phyloP scores from a whole-genome alignment of 2,797 vertebrate species.

The Paramormyrops hopkinsi region DNA sequence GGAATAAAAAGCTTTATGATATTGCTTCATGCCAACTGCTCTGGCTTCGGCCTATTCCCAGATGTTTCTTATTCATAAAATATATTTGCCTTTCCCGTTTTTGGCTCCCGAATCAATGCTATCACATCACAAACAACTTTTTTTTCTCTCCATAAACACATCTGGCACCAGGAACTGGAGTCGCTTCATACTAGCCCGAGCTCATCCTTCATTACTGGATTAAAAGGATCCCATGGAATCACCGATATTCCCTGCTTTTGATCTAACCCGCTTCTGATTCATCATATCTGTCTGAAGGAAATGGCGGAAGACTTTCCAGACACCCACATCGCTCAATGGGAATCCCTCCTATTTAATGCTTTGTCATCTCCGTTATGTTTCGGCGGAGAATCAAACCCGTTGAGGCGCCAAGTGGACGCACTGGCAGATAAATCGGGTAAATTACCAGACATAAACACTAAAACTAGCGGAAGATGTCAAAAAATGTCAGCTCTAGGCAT shows the following conservation, averaged over 20 bases:
- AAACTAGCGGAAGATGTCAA: neutral
- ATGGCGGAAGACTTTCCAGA: conserved; percentile 65
- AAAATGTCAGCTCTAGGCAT: neutral
- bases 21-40: conserved; percentile 30
- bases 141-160: conserved; percentile 71
- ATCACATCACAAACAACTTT: conserved; percentile 73
- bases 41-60: conserved; percentile 54
- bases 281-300: conserved; percentile 65
- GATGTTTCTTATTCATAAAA: conserved; percentile 50
- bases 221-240: conserved; percentile 77
- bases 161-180: conserved; percentile 74
- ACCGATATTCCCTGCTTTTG: conserved; percentile 67
- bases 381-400: neutral
- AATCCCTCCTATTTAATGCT: neutral
- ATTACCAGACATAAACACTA: neutral
- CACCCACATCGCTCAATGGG: neutral
- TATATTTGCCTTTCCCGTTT: conserved; percentile 48
- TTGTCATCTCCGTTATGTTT: neutral
- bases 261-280: conserved; percentile 41
- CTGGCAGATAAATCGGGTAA: neutral
- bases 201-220: conserved; percentile 81
- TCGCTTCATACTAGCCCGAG: conserved; percentile 72
- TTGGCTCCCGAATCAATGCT: conserved; percentile 62
- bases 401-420: neutral
- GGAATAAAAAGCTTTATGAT: conserved; percentile 14